Base-by-base conservation (phyloP, 2,797 vertebrate genomes). In the Cephalopachus bancanus region DNA sequence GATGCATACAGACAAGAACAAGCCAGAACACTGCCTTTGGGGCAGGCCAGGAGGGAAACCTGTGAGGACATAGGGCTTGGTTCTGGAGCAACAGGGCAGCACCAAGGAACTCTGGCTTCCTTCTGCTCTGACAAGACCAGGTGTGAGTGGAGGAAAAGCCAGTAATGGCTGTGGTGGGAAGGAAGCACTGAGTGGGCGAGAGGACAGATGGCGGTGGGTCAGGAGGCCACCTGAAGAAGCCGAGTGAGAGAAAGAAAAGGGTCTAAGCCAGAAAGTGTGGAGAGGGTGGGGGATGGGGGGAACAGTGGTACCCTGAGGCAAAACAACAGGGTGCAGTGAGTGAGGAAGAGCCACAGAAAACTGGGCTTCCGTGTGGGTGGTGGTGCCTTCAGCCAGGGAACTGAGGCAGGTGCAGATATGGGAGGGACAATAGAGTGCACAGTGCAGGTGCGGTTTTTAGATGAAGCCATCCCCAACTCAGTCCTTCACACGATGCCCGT, bases 1-100 rank as follows among this genome's bases (percentile, higher is more conserved):
- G 33, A 4, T 0, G 10, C 17, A 19, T 44, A 14, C 0, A 10
- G 26, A 37, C 11, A 67, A n/a, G 0, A n/a, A 81, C 1, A 14
- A 51, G 37, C 16, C 28, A 37, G 55, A 62, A 24, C 0, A 1
- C 0, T 44, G 65, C 12, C 4, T 7, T 0, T 10, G 57, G 49
- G 16, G 37, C 26, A 55, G 67, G 57, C 33, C 15, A 0, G 1
- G 19, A 22, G 22, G 44, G 37, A 37, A 1, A 22, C 20, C 33
- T 3, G 1, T 30, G 22, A 30, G 85, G 93, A 22, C 28, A 3
- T 10, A 0, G 57, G 16, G 16, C 57, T 15, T 83, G 69, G 20
- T 59, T 22, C 26, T 53, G 59, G 60, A 53, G 59, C 19, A 28
- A 22, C 0, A 5, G 4, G 22, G 53, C 62, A 57, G 49, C 51